Evolutionary conservation across 2,888 invertebrate genomes (phyloP).

Genomic region (Allygus modestus): DNA sequence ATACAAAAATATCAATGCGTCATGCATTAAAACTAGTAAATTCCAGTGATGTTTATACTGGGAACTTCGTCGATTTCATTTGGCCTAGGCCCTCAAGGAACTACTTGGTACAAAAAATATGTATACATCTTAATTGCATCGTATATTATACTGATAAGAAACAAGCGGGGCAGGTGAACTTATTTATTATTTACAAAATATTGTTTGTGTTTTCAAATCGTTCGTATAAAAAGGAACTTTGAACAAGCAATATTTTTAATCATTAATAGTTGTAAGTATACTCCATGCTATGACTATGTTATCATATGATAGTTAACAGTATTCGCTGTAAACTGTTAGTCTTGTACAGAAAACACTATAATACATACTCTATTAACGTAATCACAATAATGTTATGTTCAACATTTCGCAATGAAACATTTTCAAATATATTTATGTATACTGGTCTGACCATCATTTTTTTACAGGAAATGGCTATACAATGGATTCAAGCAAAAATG

Average conservation of each 20-base stretch:
- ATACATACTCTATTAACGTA: too few relatives aligned
- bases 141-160: not conserved
- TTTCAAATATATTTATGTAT: too few relatives aligned
- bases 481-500: too few relatives aligned
- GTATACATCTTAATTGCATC: not conserved
- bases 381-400: too few relatives aligned
- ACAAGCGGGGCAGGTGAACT: not conserved
- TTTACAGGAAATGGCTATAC: too few relatives aligned
- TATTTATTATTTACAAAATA: not conserved
- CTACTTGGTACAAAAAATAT: constrained; percentile 25
- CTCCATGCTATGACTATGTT: too few relatives aligned
- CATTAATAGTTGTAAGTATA: too few relatives aligned
- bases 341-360: too few relatives aligned
- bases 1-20: constrained; percentile 44
- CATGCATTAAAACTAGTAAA: not conserved
- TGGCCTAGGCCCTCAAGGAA: constrained; percentile 25
- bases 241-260: not conserved
- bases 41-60: not conserved
- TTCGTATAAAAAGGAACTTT: not conserved
- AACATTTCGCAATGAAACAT: too few relatives aligned
- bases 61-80: constrained; percentile 4
- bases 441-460: too few relatives aligned
- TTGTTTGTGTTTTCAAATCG: not conserved
- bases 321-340: too few relatives aligned
- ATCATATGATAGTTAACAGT: too few relatives aligned